Base-by-base conservation (phyloP, 1,140 invertebrate genomes). In the Homalodisca vitripennis region DNA sequence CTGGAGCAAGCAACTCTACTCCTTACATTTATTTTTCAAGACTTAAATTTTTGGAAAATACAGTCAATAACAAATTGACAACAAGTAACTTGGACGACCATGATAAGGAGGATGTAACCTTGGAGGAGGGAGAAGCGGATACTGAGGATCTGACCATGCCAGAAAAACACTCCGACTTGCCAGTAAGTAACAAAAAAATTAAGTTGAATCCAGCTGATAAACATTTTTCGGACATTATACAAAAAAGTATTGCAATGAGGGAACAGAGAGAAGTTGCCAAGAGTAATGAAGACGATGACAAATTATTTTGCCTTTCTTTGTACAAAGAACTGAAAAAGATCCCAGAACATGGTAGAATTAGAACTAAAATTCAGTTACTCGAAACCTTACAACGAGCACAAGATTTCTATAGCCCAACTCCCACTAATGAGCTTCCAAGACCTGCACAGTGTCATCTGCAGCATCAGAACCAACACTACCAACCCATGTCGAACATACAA, bases 241-340 rank as follows among this genome's bases (percentile, higher is more conserved):
- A 62, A 10, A 62, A 62, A 62, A 62, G 57, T 30, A 29, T 62
- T 30, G 20, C 57, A 26, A 3, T 27, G 13, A 62, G 57, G n/a
- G n/a, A n/a, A n/a, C n/a, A n/a, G n/a, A 29, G 57, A 62, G 29
- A 24, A 62, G 29, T 10, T 14, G 12, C 3, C 22, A 10, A 31
- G 13, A 29, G 29, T 41, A 17, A 73, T 68, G 73, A 75, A 57
- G 66, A 74, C 73, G 70, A 73, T 69, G 73, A 75, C 62, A 75
- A 75, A 67, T 70, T 75, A 68, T 74, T 74, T 74, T 75, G 72
- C 73, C 70, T 74, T 67, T 75, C 73, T 73, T 67, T 73, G 34
- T 66, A 73, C 73, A 75, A 73, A 73, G 69, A 74, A 67, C 72
- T 72, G 60, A 66, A 74, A 73, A 73, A 74, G 72, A 60, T 75